These are phyloP conservation scores for Plutella xylostella DNA, from an alignment of 2,888 invertebrate species.

Conservation along the genomic window DNA sequence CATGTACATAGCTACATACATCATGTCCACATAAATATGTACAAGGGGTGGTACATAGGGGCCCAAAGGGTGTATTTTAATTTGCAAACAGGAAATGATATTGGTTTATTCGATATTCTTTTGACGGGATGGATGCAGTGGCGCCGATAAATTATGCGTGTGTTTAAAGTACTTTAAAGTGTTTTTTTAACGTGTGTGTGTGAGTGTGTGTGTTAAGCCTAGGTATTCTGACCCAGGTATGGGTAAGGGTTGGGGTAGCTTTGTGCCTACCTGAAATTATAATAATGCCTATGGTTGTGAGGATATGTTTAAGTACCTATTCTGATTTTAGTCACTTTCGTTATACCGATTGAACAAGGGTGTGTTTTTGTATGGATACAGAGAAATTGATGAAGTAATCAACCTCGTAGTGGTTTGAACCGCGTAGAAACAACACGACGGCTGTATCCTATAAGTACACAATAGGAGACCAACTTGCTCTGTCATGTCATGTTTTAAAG, in stretches of 20 bases:
- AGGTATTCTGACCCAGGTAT: background rate
- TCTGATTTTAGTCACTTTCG: too few species aligned
- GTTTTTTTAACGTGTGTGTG: background rate
- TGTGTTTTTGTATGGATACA: too few species aligned
- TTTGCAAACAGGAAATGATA: conserved; percentile 52
- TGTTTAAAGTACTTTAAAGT: background rate
- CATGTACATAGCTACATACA: conserved; percentile 9
- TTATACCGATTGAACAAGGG: too few species aligned
- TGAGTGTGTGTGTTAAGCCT: background rate
- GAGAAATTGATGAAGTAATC: too few species aligned
- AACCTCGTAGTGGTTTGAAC: too few species aligned
- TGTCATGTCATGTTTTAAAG: too few species aligned
- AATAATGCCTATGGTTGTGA: too few species aligned
- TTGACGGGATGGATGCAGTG: conserved; percentile 28
- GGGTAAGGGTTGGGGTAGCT: background rate
- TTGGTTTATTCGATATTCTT: conserved; percentile 34
- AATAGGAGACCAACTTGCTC: too few species aligned
- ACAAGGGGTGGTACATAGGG: conserved; percentile 19
- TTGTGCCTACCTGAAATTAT: too few species aligned
- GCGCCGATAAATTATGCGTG: background rate
- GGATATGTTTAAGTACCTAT: too few species aligned
- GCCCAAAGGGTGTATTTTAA: conserved; percentile 33
- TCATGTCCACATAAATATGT: background rate
- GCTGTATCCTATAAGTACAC: too few species aligned
- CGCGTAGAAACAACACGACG: too few species aligned